Conservation (phyloP, 2,113 vertebrate species). For the Oreocharis arfaki region DNA sequence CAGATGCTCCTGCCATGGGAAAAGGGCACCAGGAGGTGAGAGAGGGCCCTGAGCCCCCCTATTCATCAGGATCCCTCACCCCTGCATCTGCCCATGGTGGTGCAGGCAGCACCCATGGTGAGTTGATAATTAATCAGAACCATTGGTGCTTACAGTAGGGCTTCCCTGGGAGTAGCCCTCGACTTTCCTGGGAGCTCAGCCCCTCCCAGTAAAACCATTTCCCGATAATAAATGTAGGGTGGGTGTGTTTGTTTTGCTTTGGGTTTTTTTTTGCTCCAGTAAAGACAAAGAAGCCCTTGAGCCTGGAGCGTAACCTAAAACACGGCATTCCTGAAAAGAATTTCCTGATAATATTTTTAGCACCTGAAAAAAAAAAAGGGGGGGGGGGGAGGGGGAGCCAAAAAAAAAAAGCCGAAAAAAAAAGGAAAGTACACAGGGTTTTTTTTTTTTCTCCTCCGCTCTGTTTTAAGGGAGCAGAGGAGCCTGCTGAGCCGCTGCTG, state of each 20-base stretch:
- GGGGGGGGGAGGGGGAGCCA: neutral
- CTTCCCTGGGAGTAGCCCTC: neutral
- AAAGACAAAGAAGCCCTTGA: slow-evolving; percentile 74
- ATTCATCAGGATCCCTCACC: too few species aligned
- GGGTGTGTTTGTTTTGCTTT: neutral
- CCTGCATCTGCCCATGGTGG: fast-evolving
- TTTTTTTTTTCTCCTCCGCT: neutral
- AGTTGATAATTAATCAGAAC: neutral
- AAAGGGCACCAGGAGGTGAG: neutral
- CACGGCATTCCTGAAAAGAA: slow-evolving; percentile 64
- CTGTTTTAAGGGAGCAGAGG: neutral
- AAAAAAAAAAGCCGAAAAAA: neutral
- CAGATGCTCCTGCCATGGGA: fast-evolving
- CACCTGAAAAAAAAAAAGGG: slow-evolving; percentile 35
- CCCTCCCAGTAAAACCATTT: slow-evolving; percentile 38
- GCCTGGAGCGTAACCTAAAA: slow-evolving; percentile 44
- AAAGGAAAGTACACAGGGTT: neutral
- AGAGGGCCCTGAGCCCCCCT: fast-evolving
- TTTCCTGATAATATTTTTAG: slow-evolving; percentile 78
- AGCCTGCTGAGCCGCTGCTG: neutral
- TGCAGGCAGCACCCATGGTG: fast-evolving
- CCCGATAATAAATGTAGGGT: slow-evolving; percentile 47
- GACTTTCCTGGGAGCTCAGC: neutral
- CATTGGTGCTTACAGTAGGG: neutral
- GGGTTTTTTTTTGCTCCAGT: neutral